Evolutionary conservation across 2,888 invertebrate species (phyloP).

Genomic region (Apodemia zela): DNA sequence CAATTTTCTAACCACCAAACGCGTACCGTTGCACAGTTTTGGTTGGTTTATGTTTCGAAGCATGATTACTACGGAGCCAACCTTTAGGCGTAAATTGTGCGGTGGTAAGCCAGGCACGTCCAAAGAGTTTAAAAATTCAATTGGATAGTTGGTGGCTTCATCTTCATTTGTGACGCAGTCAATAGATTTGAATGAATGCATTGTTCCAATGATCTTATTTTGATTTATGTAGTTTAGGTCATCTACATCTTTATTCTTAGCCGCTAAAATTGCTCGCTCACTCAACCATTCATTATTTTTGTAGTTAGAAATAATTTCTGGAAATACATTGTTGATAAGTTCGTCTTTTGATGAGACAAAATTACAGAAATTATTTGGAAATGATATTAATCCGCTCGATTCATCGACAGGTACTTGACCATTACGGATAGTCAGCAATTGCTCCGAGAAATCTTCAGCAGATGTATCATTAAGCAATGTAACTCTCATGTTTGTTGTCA

Average conservation of each 20-base stretch:
- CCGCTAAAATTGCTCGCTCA: too few relatives aligned
- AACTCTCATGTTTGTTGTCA: conserved; percentile 22
- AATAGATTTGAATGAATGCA: conserved; percentile 29
- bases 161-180: conserved; percentile 37
- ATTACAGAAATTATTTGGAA: too few relatives aligned
- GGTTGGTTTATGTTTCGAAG: conserved; percentile 26
- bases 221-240: conserved; percentile 26
- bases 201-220: conserved; percentile 24
- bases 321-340: too few relatives aligned
- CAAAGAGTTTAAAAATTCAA: conserved; percentile 43
- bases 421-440: conserved; percentile 19
- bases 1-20: conserved; percentile 23
- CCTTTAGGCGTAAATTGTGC: conserved; percentile 35
- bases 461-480: conserved; percentile 31
- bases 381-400: too few relatives aligned
- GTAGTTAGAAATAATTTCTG: too few relatives aligned
- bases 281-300: too few relatives aligned
- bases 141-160: conserved; percentile 39
- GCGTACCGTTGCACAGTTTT: conserved; percentile 18
- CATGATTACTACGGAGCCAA: conserved; percentile 7
- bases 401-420: background rate
- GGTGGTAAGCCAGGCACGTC: conserved; percentile 37
- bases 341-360: too few relatives aligned
- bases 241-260: too few relatives aligned
- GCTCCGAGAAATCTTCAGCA: conserved; percentile 41